Evolutionary conservation across 2,888 invertebrate genomes (phyloP).

Genomic region (Yponomeuta malinellus): DNA sequence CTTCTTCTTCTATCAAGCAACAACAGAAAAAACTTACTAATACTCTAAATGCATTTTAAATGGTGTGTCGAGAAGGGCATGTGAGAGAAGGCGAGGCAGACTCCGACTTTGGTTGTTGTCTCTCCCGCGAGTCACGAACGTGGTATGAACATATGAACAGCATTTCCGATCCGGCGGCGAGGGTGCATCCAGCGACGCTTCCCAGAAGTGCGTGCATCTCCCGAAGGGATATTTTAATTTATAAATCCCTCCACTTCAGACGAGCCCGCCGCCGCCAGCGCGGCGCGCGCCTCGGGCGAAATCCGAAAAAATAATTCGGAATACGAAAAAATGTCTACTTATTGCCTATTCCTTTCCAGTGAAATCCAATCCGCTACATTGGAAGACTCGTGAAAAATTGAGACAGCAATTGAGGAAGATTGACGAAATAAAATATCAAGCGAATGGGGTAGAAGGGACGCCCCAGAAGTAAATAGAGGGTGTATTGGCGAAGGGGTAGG

Average conservation of each 20-base stretch:
- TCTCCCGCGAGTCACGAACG: neutral
- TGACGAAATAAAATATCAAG: no score
- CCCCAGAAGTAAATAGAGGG: no score
- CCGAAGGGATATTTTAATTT: neutral
- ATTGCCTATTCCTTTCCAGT: neutral
- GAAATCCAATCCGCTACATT: neutral
- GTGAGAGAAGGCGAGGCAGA: neutral
- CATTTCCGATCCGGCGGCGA: constrained; percentile 1
- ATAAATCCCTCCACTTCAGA: neutral
- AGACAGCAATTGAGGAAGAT: no score
- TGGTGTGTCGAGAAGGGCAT: no score
- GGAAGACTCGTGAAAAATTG: no score
- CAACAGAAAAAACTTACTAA: no score
- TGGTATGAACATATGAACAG: neutral
- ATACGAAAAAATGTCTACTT: neutral
- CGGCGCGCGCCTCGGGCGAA: neutral
- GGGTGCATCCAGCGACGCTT: neutral
- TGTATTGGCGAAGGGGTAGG: no score
- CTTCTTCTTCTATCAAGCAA: no score
- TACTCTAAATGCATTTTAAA: no score
- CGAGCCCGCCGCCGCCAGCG: neutral
- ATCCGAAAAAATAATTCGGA: neutral
- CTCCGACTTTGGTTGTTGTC: neutral
- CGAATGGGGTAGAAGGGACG: no score
- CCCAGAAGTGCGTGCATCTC: neutral